These are phyloP conservation scores for Allobates femoralis DNA, from an alignment of 2,797 vertebrate species.

Conservation along the genomic window DNA sequence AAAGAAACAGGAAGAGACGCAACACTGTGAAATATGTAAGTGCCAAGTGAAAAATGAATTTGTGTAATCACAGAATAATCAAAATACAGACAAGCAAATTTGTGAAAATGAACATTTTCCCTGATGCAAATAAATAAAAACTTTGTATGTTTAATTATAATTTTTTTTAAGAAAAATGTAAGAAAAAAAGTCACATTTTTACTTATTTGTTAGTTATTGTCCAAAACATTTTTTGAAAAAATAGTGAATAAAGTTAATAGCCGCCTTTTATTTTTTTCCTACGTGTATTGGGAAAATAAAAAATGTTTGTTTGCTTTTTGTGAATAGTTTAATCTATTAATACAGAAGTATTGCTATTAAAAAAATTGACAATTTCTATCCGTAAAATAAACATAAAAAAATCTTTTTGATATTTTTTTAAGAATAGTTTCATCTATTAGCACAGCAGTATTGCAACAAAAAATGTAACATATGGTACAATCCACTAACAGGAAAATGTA, in stretches of 20 bases:
- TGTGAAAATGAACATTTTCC: not conserved
- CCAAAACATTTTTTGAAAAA: not conserved
- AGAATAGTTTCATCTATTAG: slow-evolving; percentile 98
- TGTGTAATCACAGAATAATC: too few relatives aligned
- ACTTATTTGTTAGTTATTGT: not conserved
- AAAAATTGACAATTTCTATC: slow-evolving; percentile 65
- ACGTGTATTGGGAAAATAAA: not conserved
- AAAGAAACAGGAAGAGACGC: too few relatives aligned
- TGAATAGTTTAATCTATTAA: slow-evolving; percentile 98
- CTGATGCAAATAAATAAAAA: not conserved
- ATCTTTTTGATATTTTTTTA: slow-evolving; percentile 72
- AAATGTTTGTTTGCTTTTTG: slow-evolving; percentile 63
- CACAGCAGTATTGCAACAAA: slow-evolving; percentile 92
- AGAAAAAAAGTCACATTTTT: too few relatives aligned
- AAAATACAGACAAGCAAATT: not conserved
- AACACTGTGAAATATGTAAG: too few relatives aligned
- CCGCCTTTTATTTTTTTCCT: slow-evolving; percentile 67
- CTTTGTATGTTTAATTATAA: too few relatives aligned
- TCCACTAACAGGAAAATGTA: slow-evolving; percentile 94
- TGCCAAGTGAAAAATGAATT: too few relatives aligned
- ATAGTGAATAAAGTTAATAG: slow-evolving; percentile 68
- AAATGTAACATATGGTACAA: slow-evolving; percentile 97
- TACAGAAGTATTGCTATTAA: slow-evolving; percentile 91
- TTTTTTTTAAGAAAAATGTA: too few relatives aligned
- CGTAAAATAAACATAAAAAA: slow-evolving; percentile 9